Evolutionary conservation across 1,140 invertebrate genomes (phyloP).

Genomic region (Lutraria rhynchaena): DNA sequence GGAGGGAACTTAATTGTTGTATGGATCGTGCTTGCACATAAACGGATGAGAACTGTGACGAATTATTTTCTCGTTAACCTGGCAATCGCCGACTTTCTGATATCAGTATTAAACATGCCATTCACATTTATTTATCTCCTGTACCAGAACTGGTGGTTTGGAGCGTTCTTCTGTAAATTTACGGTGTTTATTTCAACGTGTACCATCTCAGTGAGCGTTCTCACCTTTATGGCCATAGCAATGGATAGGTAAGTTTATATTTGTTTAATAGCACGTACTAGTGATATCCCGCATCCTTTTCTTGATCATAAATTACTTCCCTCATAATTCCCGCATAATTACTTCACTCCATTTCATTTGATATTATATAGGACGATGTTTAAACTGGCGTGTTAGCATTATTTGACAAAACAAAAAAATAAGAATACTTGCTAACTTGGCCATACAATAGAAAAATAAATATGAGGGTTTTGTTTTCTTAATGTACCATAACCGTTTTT

Average conservation of each 20-base stretch:
- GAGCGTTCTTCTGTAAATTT: conserved; percentile 91
- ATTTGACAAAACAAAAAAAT: background rate
- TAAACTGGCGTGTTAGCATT: too few relatives aligned
- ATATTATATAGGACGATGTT: too few relatives aligned
- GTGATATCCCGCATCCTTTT: too few relatives aligned
- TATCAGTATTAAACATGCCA: conserved; percentile 95
- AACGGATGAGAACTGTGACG: conserved; percentile 96
- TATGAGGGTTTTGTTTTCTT: too few relatives aligned
- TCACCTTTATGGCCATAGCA: conserved; percentile 96
- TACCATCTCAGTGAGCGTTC: conserved; percentile 94
- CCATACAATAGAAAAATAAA: too few relatives aligned
- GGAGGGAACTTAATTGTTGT: conserved; percentile 97
- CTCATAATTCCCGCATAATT: too few relatives aligned
- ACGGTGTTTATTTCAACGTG: conserved; percentile 95
- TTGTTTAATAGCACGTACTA: too few relatives aligned
- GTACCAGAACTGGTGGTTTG: conserved; percentile 90
- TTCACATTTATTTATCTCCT: conserved; percentile 98
- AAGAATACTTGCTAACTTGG: background rate
- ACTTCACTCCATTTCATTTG: too few relatives aligned
- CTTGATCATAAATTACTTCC: too few relatives aligned
- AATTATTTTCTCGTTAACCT: conserved; percentile 98
- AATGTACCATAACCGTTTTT: too few relatives aligned
- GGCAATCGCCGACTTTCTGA: conserved; percentile 95
- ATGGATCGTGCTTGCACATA: conserved; percentile 94
- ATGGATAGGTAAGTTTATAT: conserved; percentile 93